A percentile compares a stretch with the other conserved stretches of the same genome.
Evolutionary conservation across 1,140 invertebrate genomes (phyloP).

Genomic region (Trichonephila inaurata): DNA sequence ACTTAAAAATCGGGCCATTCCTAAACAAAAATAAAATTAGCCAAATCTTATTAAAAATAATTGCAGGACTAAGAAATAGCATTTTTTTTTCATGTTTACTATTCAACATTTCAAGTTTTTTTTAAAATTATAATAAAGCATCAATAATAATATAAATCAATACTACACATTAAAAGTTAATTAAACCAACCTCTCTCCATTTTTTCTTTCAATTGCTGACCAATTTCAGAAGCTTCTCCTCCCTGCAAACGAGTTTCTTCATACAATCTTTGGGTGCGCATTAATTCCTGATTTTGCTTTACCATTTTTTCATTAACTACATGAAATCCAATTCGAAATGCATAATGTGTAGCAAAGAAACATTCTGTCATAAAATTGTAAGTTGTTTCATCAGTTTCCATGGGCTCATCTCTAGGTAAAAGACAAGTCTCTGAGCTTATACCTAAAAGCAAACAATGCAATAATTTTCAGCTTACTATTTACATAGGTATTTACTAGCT

Average conservation of each 20-base stretch:
- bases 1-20: conserved; percentile 83
- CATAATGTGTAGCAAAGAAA: conserved; percentile 93
- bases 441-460: conserved; percentile 82
- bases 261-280: conserved; percentile 87
- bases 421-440: conserved; percentile 87
- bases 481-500: no score
- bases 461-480: no score
- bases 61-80: no score
- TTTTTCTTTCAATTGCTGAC: conserved; percentile 84
- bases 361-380: conserved; percentile 93
- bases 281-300: conserved; percentile 86
- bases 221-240: conserved; percentile 82
- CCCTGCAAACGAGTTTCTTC: conserved; percentile 83
- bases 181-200: conserved; percentile 82
- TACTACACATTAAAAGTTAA: neutral
- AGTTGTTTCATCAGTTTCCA: conserved; percentile 83
- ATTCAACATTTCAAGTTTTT: no score
- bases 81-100: no score
- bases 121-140: neutral
- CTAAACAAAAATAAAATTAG: conserved; percentile 72
- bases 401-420: conserved; percentile 85
- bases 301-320: conserved; percentile 89
- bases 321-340: conserved; percentile 90
- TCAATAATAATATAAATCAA: neutral
- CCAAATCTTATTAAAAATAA: no score